phyloP scores from a whole-genome alignment of 2,797 vertebrate species.

The Siniperca scherzeri region DNA sequence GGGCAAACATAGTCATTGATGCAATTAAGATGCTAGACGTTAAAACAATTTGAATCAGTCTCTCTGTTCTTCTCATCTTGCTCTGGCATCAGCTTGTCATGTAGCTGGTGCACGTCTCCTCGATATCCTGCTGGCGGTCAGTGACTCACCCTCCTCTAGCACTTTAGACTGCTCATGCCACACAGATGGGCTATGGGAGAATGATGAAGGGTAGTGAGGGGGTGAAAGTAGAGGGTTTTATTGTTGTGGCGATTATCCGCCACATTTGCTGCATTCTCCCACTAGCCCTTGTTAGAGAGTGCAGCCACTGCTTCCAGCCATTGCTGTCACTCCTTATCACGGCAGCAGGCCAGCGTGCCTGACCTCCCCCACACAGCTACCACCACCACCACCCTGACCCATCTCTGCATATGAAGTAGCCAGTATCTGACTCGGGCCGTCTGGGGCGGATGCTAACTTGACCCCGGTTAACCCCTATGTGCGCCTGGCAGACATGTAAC shows the following conservation, averaged over 20 bases:
- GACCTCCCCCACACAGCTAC: conserved; percentile 12
- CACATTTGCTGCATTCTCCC: conserved; percentile 65
- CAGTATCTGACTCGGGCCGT: conserved; percentile 55
- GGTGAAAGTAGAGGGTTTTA: conserved; percentile 34
- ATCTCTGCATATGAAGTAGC: conserved; percentile 47
- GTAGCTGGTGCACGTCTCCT: conserved; percentile 50
- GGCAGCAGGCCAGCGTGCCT: conserved; percentile 1
- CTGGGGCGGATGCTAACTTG: conserved; percentile 45
- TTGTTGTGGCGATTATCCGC: conserved; percentile 69
- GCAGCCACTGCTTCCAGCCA: conserved; percentile 54
- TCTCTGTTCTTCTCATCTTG: neutral
- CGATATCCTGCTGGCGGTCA: conserved; percentile 44
- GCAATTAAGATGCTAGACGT: neutral
- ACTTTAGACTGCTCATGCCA: conserved; percentile 60
- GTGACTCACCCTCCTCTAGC: conserved; percentile 70
- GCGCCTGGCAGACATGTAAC: conserved; percentile 51
- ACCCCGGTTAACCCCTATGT: conserved; percentile 55
- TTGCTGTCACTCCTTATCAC: conserved; percentile 70
- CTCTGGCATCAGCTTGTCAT: conserved; percentile 50
- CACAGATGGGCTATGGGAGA: conserved; percentile 66
- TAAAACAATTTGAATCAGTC: neutral
- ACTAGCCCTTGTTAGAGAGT: conserved; percentile 59
- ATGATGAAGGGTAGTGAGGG: conserved; percentile 52
- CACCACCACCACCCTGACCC: conserved; percentile 24
- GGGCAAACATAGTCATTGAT: neutral